These are phyloP conservation scores for Carapus acus DNA, from an alignment of 2,797 vertebrate species.

Conservation along the genomic window DNA sequence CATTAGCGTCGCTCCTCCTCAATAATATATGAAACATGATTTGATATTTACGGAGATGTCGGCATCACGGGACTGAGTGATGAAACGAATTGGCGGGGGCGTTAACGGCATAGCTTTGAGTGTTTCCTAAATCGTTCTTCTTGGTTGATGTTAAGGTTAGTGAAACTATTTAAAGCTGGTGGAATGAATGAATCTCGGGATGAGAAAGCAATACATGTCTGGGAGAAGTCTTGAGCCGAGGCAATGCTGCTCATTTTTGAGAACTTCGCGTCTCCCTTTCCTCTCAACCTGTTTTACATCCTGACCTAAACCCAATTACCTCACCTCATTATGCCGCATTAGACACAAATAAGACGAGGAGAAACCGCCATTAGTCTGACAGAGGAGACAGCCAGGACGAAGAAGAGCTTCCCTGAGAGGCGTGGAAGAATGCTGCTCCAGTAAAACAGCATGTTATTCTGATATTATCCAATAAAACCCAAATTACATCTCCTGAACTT, in stretches of 20 bases:
- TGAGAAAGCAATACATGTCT: conserved; percentile 11
- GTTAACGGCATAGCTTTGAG: conserved; percentile 49
- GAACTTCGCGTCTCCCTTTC: conserved; percentile 67
- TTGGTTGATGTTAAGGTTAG: conserved; percentile 49
- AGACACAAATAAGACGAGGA: conserved; percentile 75
- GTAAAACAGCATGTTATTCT: conserved; percentile 70
- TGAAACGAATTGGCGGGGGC: conserved; percentile 40
- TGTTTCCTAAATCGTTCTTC: conserved; percentile 58
- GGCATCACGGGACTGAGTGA: conserved; percentile 48
- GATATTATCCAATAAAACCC: conserved; percentile 74
- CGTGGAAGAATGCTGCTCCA: conserved; percentile 63
- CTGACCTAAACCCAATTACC: conserved; percentile 78
- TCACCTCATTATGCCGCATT: conserved; percentile 79
- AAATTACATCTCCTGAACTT: conserved; percentile 77
- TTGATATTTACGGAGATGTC: conserved; percentile 63
- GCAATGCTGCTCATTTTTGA: conserved; percentile 67
- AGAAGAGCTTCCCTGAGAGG: conserved; percentile 60
- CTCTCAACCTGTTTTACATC: conserved; percentile 75
- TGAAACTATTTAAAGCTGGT: conserved; percentile 36
- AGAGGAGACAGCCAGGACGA: conserved; percentile 58
- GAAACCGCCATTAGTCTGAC: conserved; percentile 71
- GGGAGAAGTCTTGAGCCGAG: conserved; percentile 44
- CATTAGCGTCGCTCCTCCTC: conserved; percentile 72
- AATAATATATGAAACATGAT: conserved; percentile 75
- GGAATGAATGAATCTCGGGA: conserved; percentile 21